phyloP scores from a whole-genome alignment of 1,140 invertebrate species.

The Tetramorium alpestre region DNA sequence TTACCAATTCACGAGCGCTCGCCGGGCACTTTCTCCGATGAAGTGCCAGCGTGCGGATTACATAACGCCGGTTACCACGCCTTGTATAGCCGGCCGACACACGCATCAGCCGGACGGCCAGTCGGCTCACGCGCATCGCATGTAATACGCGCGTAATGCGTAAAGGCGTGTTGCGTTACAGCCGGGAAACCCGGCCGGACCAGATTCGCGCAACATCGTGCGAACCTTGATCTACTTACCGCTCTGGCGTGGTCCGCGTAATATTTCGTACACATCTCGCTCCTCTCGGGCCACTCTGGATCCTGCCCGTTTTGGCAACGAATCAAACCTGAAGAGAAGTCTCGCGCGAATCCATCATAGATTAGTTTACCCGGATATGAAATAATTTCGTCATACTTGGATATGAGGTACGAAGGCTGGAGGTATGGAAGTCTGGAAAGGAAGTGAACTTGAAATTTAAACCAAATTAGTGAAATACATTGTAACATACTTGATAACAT shows the following conservation, averaged over 20 bases:
- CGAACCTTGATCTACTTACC: conserved; percentile 81
- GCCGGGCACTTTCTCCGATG: conserved; percentile 71
- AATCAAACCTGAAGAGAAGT: conserved; percentile 14
- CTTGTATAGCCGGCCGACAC: conserved; percentile 35
- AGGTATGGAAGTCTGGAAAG: not conserved
- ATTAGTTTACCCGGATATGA: not conserved
- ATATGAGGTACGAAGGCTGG: not conserved
- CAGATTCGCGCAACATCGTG: conserved; percentile 74
- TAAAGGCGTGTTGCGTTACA: conserved; percentile 68
- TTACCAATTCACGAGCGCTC: conserved; percentile 62
- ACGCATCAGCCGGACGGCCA: conserved; percentile 40
- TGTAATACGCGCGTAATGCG: conserved; percentile 70
- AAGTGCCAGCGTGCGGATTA: conserved; percentile 59
- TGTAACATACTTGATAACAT: not conserved
- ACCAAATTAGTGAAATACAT: not conserved
- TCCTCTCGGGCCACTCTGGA: not conserved
- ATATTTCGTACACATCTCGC: not conserved
- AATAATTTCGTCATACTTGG: not conserved
- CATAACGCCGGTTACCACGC: conserved; percentile 74
- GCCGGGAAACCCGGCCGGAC: conserved; percentile 70
- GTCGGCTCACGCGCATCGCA: conserved; percentile 63
- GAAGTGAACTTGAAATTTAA: not conserved
- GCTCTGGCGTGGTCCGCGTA: conserved; percentile 45
- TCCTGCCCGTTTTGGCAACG: not conserved
- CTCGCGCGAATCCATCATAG: not conserved